These are phyloP conservation scores for Nerophis lumbriciformis DNA, from an alignment of 2,113 vertebrate species.

Conservation along the genomic window DNA sequence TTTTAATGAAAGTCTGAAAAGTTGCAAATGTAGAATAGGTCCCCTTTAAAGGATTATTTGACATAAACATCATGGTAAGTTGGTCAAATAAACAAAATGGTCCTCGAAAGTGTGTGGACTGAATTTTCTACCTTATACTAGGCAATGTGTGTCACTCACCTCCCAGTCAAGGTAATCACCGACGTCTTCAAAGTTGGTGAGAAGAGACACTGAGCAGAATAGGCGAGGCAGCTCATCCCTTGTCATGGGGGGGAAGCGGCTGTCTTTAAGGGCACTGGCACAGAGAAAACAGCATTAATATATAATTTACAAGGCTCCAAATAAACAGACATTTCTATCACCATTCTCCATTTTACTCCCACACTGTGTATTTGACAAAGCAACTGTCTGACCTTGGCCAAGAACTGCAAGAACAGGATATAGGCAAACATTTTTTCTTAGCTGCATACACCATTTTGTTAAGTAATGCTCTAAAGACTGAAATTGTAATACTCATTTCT, in stretches of 20 bases:
- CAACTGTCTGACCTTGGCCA: constrained; percentile 11
- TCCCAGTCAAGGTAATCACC: constrained; percentile 99
- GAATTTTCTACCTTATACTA: background rate
- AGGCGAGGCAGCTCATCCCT: constrained; percentile 99
- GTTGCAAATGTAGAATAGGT: too few relatives aligned
- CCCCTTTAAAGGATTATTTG: too few relatives aligned
- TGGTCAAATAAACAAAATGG: background rate
- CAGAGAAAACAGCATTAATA: constrained; percentile 12
- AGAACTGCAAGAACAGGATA: background rate
- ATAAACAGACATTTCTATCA: background rate
- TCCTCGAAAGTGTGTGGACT: background rate
- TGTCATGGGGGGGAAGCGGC: constrained; percentile 99
- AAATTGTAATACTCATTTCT: too few relatives aligned
- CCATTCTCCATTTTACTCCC: background rate
- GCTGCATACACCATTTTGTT: background rate
- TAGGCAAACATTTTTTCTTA: background rate
- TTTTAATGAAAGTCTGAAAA: too few relatives aligned
- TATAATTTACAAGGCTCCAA: too few relatives aligned
- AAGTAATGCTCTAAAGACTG: background rate
- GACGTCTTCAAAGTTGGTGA: constrained; percentile 99
- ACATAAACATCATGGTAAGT: too few relatives aligned
- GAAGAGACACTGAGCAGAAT: constrained; percentile 99
- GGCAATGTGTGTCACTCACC: constrained; percentile 68
- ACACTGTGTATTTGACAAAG: background rate
- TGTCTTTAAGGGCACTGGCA: constrained; percentile 99